Percentiles rank a stretch among this genome's conserved stretches.
phyloP scores from a whole-genome alignment of 2,888 invertebrate species.

The Fragum fragum region DNA sequence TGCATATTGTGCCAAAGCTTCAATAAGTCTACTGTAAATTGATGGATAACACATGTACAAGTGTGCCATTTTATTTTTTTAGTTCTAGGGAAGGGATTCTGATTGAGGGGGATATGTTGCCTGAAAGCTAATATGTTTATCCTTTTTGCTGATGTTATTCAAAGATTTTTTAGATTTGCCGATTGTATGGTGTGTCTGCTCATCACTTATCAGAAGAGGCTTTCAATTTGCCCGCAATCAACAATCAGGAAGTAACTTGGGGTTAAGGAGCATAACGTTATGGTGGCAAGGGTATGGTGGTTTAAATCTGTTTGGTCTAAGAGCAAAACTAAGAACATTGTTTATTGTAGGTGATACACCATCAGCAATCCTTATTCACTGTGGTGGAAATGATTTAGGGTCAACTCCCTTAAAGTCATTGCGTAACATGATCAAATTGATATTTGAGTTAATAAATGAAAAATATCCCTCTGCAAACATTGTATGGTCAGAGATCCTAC shows the following conservation, averaged over 20 bases:
- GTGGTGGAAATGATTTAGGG: constrained; percentile 38
- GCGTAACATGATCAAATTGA: background rate
- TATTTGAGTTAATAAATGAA: background rate
- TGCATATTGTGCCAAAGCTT: constrained; percentile 2
- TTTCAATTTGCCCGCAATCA: background rate
- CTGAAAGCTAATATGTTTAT: too few species aligned
- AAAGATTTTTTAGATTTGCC: background rate
- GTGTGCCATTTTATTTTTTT: background rate
- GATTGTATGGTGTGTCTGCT: constrained; percentile 4
- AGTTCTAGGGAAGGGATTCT: background rate
- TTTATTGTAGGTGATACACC: background rate
- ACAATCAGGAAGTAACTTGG: background rate
- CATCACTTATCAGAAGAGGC: background rate
- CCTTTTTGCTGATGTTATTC: background rate
- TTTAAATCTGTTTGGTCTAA: background rate
- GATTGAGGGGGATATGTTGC: too few species aligned
- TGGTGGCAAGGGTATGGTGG: constrained; percentile 40
- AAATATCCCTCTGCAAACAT: background rate
- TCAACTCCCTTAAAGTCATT: background rate
- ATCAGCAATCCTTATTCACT: constrained; percentile 18
- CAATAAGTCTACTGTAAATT: background rate
- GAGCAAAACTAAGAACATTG: background rate
- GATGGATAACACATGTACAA: too few species aligned
- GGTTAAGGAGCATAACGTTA: background rate
- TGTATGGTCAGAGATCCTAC: constrained; percentile 17